Base-by-base conservation (phyloP, 2,113 vertebrate genomes). In the Myxocyprinus asiaticus region DNA sequence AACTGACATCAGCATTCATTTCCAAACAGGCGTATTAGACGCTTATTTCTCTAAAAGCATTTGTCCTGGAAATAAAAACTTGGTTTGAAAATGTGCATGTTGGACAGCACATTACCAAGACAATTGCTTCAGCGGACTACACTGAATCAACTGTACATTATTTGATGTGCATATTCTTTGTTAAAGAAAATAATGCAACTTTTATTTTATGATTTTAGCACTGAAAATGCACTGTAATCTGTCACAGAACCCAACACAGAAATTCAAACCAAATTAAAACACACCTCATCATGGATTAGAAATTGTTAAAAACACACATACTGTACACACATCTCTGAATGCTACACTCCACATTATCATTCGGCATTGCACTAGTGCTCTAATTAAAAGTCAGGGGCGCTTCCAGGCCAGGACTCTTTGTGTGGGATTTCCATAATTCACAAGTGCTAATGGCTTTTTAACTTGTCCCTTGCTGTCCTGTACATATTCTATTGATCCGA, bases 391-490 rank as follows among this genome's bases (percentile, higher is more conserved):
- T 85, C 81, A 33, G 59, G 6, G 62, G 9, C 43, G 50, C 64
- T 65, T 66, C 71, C 45, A 9, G 68, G 45, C 47, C 51, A 51
- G 10, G 15, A 11, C 53, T 44, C 64, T 63, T 33, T 5, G 75
- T 55, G 66, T 33, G 9, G 66, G 61, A 83, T 84, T 81, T 82
- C 76, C 78, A 84, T 81, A 83, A 79, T 84, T 82, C 71, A 79
- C 81, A 76, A 51, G 47, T 11, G 15, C 66, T 78, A 69, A 83
- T 55, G 71, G 76, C 22, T 71, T 81, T 70, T 63, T 61, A 78
- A 82, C 70, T 50, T 9, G 14, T 83, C 81, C 75, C 82, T 51
- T 14, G 76, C 44, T 64, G 47, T 76, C 47, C 58, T 68, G 71
- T 79, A 62, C 83, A 71, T 71, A 67, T 76, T 71, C 66, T 67